Percentiles rank a stretch among this genome's conserved stretches.
phyloP scores from a whole-genome alignment of 2,113 vertebrate genomes.

The Pituophis catenifer region DNA sequence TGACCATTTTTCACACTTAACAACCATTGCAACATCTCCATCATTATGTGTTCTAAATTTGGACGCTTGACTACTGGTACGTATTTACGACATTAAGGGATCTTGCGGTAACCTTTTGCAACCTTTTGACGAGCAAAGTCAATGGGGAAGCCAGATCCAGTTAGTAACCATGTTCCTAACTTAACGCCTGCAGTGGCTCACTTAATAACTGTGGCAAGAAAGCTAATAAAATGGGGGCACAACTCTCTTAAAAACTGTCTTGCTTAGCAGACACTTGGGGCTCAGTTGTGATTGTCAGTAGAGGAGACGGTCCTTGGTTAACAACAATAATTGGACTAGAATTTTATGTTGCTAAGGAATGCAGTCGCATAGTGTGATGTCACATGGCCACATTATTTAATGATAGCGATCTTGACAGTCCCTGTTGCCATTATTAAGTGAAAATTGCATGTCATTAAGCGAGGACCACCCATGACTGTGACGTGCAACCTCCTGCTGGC shows the following conservation, averaged over 20 bases:
- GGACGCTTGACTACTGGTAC: not conserved
- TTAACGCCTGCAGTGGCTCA: not conserved
- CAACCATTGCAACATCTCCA: not conserved
- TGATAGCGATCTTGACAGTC: not conserved
- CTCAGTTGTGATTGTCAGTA: not conserved
- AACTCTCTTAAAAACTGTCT: not conserved
- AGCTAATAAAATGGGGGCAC: not conserved
- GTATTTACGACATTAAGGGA: not conserved
- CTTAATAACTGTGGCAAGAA: not conserved
- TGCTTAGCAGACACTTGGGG: not conserved
- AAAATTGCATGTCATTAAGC: not conserved
- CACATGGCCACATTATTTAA: not conserved
- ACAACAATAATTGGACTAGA: not conserved
- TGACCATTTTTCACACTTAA: not conserved
- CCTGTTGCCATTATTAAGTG: not conserved
- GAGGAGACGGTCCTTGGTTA: not conserved
- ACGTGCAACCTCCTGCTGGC: not conserved
- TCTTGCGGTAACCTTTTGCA: not conserved
- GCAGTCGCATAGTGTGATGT: not conserved
- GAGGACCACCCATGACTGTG: not conserved
- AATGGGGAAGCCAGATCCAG: not conserved
- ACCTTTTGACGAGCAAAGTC: not conserved
- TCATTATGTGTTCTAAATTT: not conserved
- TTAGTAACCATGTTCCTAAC: not conserved
- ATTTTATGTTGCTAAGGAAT: not conserved